phyloP scores from a whole-genome alignment of 30 jellyfish, hydroid and myxozoan species.

The Hydractinia symbiolongicarpus region DNA sequence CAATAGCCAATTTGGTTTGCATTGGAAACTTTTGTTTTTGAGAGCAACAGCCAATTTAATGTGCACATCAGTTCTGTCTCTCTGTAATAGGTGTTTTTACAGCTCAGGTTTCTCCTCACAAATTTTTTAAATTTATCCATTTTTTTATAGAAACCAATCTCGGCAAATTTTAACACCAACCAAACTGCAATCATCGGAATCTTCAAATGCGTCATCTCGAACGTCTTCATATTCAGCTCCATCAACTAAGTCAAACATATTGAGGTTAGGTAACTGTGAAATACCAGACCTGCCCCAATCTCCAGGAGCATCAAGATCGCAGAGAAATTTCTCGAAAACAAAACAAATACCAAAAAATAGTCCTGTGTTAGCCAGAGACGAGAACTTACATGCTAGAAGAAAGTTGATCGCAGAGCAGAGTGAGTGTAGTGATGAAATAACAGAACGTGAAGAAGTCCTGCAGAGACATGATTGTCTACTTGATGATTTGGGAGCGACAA shows the following conservation, averaged over 20 bases:
- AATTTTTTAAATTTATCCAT: neutral
- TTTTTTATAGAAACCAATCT: neutral
- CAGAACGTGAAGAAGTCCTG: constrained; percentile 1
- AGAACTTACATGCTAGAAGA: too few species aligned
- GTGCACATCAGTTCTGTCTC: too few species aligned
- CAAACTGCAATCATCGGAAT: neutral
- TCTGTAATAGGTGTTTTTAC: too few species aligned
- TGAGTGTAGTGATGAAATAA: constrained; percentile 7
- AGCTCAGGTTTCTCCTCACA: too few species aligned
- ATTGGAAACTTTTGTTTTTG: too few species aligned
- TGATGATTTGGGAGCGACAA: constrained; percentile 28
- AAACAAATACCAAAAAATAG: too few species aligned
- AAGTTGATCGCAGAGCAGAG: neutral
- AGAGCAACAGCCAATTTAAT: too few species aligned
- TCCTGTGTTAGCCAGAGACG: too few species aligned
- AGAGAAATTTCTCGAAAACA: too few species aligned
- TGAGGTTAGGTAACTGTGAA: neutral
- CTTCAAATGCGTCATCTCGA: neutral
- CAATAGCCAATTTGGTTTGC: too few species aligned
- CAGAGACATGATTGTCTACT: constrained; percentile 49
- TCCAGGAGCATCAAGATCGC: neutral
- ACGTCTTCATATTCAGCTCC: neutral
- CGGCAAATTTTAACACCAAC: neutral
- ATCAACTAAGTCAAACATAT: neutral
- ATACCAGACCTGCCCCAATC: neutral